Percentiles rank a stretch among this genome's conserved stretches.
Evolutionary conservation across 2,797 vertebrate species (phyloP).

Genomic region (Halcyon smyrnensis): DNA sequence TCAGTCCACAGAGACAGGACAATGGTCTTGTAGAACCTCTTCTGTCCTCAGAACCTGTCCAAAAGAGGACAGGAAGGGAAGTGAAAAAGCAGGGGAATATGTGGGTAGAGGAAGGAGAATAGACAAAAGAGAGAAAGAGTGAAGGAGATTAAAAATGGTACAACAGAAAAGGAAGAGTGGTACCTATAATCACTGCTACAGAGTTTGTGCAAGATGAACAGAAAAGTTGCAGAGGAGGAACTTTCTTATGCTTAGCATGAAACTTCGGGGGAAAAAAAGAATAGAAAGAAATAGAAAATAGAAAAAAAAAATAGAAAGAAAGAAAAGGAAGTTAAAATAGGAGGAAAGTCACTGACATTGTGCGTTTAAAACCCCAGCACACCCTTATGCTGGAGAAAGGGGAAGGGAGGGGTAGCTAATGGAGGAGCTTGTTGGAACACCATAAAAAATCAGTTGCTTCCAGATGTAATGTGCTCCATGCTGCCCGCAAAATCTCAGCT

Average conservation of each 20-base stretch:
- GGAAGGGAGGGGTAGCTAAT: background rate
- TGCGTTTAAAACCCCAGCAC: background rate
- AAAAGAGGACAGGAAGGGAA: background rate
- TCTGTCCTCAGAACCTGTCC: background rate
- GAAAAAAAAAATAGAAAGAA: background rate
- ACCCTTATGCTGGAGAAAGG: background rate
- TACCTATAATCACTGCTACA: background rate
- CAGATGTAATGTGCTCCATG: background rate
- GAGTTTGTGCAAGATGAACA: background rate
- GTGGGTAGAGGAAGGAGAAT: background rate
- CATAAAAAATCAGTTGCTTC: background rate
- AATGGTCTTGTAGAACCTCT: background rate
- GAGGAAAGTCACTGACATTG: background rate
- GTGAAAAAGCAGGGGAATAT: background rate
- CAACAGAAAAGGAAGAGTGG: background rate
- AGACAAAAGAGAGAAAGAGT: background rate
- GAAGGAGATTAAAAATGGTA: background rate
- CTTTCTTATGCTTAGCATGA: background rate
- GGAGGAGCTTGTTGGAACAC: background rate
- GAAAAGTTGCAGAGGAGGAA: background rate
- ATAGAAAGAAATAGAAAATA: background rate
- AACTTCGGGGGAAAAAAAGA: background rate
- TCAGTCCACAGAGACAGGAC: background rate
- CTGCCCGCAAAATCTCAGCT: background rate
- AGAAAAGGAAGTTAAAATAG: background rate